These are phyloP conservation scores for Neomicropteryx cornuta DNA, from an alignment of 1,140 invertebrate species.

Conservation along the genomic window DNA sequence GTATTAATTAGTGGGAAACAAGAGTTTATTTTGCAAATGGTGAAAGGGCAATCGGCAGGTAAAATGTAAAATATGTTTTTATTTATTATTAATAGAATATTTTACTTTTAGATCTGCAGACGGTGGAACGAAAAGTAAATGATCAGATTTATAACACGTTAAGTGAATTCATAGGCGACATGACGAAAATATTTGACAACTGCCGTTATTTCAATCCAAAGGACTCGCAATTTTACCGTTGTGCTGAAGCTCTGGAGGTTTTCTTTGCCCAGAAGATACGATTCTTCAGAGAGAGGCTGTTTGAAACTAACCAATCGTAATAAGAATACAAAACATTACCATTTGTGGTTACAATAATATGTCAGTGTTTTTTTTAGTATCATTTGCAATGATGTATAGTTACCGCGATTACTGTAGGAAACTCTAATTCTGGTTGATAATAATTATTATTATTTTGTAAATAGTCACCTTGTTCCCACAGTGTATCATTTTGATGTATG, in stretches of 20 bases:
- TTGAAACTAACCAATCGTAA: conserved; percentile 45
- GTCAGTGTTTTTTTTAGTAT: no score
- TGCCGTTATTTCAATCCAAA: conserved; percentile 94
- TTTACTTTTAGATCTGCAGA: conserved; percentile 76
- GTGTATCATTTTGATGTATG: no score
- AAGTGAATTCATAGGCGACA: conserved; percentile 92
- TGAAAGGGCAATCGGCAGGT: no score
- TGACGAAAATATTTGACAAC: conserved; percentile 98
- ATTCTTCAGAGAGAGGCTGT: conserved; percentile 68
- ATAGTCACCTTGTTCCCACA: no score
- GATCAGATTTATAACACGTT: conserved; percentile 75
- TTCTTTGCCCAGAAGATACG: conserved; percentile 91
- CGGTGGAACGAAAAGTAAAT: conserved; percentile 81
- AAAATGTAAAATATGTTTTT: no score
- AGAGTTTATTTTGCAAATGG: no score
- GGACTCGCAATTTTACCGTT: conserved; percentile 90
- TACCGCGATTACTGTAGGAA: no score
- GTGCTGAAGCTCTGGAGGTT: conserved; percentile 88
- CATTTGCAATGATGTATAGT: no score
- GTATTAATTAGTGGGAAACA: no score
- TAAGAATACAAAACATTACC: conserved; percentile 7
- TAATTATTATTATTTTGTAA: no score
- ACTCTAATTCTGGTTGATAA: no score
- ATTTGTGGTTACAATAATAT: no score
- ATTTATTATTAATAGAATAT: conserved; percentile 8